A percentile compares a stretch with the other conserved stretches of the same genome.
These are phyloP conservation scores for Podocnemis expansa DNA, from an alignment of 2,113 vertebrate species.

Conservation along the genomic window DNA sequence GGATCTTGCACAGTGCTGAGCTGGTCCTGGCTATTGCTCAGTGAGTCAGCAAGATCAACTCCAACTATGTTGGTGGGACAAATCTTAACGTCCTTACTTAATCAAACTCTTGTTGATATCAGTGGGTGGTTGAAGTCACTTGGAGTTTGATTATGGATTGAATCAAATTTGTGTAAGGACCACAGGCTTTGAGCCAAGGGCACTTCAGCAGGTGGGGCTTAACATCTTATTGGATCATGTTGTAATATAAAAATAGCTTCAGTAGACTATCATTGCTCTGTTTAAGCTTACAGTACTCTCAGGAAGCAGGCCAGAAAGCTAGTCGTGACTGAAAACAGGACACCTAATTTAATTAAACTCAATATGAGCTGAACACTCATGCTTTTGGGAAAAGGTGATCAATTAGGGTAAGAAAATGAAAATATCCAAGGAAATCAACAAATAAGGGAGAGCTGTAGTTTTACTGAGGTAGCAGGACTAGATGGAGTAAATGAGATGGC, in stretches of 20 bases:
- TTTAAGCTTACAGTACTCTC: neutral
- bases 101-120: neutral
- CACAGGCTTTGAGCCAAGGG: neutral
- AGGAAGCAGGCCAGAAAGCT: neutral
- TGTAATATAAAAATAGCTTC: neutral
- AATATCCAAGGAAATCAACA: slow-evolving; percentile 1
- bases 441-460: slow-evolving; percentile 60
- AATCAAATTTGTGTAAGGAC: neutral
- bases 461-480: slow-evolving; percentile 48
- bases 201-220: neutral
- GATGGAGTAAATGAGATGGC: slow-evolving; percentile 49
- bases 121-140: neutral
- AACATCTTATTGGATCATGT: neutral
- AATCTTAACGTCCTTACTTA: neutral
- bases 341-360: neutral
- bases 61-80: neutral
- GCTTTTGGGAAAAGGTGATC: neutral
- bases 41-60: slow-evolving; percentile 24
- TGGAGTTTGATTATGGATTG: neutral
- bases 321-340: neutral
- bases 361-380: neutral
- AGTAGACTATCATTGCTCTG: neutral
- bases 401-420: slow-evolving; percentile 6
- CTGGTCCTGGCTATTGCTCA: neutral
- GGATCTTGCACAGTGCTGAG: neutral